Evolutionary conservation across 2,888 invertebrate species (phyloP).

Genomic region (Rotaria macrura): DNA sequence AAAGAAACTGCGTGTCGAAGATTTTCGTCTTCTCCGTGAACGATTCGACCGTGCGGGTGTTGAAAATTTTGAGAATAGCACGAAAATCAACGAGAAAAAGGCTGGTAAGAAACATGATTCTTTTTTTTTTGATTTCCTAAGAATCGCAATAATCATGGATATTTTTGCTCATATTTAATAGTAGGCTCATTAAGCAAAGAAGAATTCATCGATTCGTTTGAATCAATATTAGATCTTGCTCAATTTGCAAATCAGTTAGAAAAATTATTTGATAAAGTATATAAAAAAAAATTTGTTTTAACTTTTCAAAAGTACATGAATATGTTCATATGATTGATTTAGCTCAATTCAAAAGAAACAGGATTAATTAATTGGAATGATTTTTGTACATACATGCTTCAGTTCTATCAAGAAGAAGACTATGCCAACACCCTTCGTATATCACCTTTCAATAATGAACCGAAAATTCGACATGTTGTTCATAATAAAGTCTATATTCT

Average conservation of each 20-base stretch:
- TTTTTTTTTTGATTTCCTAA: too few relatives aligned
- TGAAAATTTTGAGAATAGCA: not conserved
- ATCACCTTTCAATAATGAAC: conserved; percentile 44
- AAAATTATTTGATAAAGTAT: conserved; percentile 46
- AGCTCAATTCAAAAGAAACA: conserved; percentile 48
- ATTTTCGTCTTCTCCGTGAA: not conserved
- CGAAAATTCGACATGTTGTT: conserved; percentile 45
- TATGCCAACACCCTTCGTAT: conserved; percentile 44
- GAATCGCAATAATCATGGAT: too few relatives aligned
- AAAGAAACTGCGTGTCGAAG: not conserved
- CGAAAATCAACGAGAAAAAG: not conserved
- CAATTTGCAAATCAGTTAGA: conserved; percentile 46
- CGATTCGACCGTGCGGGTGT: not conserved
- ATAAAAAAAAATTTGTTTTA: not conserved
- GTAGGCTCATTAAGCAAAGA: conserved; percentile 42
- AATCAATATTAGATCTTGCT: conserved; percentile 42
- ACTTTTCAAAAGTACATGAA: too few relatives aligned
- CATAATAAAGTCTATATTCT: conserved; percentile 44
- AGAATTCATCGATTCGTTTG: conserved; percentile 46
- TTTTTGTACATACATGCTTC: conserved; percentile 47
- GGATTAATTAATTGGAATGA: conserved; percentile 50
- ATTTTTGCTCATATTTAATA: not conserved
- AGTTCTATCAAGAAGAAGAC: conserved; percentile 47
- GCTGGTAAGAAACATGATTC: not conserved
- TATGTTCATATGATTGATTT: not conserved